These are phyloP conservation scores for Todiramphus chloris DNA, from an alignment of 2,113 vertebrate genomes.

Conservation along the genomic window DNA sequence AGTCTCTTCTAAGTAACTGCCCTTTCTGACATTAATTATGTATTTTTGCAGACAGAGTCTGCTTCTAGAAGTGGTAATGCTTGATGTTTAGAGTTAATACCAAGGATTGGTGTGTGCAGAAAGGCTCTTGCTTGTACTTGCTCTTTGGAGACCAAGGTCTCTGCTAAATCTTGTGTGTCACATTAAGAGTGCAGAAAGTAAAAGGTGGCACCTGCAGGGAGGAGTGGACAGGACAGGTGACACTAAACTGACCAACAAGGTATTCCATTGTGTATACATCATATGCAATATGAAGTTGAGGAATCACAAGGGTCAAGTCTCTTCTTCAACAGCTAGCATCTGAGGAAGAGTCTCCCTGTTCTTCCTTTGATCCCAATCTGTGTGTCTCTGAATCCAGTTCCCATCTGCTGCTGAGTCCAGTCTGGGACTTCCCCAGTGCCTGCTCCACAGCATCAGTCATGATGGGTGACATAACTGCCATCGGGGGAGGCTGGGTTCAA, in stretches of 20 bases:
- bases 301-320: neutral
- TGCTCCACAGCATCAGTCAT: neutral
- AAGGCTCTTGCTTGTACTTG: neutral
- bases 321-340: neutral
- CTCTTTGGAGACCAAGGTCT: neutral
- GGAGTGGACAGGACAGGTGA: neutral
- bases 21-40: neutral
- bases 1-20: neutral
- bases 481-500: neutral
- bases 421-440: neutral
- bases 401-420: neutral
- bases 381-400: neutral
- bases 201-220: neutral
- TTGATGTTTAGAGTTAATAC: neutral
- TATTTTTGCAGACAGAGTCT: neutral
- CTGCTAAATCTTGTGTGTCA: neutral
- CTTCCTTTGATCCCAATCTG: neutral
- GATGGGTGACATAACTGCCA: neutral
- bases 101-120: neutral
- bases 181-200: neutral
- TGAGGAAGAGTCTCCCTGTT: neutral
- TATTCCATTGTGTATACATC: neutral
- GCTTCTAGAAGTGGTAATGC: neutral
- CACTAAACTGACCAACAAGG: neutral
- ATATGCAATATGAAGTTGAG: neutral